phyloP scores from a whole-genome alignment of 2,888 invertebrate genomes.

The Ptilodon capucinus region DNA sequence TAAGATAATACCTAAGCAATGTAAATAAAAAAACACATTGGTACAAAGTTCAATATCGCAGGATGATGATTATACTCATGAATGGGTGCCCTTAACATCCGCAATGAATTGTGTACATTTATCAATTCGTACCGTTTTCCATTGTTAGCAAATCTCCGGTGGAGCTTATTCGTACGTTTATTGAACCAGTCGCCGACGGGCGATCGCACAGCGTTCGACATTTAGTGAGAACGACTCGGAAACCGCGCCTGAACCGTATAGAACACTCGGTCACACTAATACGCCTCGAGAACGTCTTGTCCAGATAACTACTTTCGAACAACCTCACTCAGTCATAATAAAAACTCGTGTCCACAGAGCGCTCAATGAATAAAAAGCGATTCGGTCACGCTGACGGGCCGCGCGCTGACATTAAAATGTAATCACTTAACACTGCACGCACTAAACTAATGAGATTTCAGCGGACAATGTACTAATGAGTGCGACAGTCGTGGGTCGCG shows the following conservation, averaged over 20 bases:
- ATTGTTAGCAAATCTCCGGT: constrained; percentile 68
- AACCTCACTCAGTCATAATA: constrained; percentile 47
- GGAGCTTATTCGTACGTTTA: constrained; percentile 65
- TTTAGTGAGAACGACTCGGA: constrained; percentile 48
- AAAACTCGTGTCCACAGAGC: constrained; percentile 49
- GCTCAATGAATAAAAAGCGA: constrained; percentile 60
- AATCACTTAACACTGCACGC: constrained; percentile 78
- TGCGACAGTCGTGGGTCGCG: constrained; percentile 61
- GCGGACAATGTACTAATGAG: constrained; percentile 72
- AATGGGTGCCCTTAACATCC: constrained; percentile 31
- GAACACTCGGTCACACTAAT: constrained; percentile 51
- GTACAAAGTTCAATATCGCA: not conserved
- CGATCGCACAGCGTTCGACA: constrained; percentile 67
- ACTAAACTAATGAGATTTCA: constrained; percentile 78
- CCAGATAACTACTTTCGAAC: constrained; percentile 59
- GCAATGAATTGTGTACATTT: constrained; percentile 34
- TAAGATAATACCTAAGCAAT: too few relatives aligned
- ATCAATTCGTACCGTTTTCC: constrained; percentile 69
- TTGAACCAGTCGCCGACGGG: constrained; percentile 72
- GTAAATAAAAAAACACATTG: too few relatives aligned
- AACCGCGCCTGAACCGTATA: constrained; percentile 44
- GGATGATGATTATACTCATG: constrained; percentile 11
- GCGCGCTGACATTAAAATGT: constrained; percentile 67
- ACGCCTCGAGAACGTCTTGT: constrained; percentile 39
- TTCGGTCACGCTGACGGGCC: constrained; percentile 55